These are phyloP conservation scores for Ectropis crepuscularia DNA, from an alignment of 2,888 invertebrate genomes.

Conservation along the genomic window DNA sequence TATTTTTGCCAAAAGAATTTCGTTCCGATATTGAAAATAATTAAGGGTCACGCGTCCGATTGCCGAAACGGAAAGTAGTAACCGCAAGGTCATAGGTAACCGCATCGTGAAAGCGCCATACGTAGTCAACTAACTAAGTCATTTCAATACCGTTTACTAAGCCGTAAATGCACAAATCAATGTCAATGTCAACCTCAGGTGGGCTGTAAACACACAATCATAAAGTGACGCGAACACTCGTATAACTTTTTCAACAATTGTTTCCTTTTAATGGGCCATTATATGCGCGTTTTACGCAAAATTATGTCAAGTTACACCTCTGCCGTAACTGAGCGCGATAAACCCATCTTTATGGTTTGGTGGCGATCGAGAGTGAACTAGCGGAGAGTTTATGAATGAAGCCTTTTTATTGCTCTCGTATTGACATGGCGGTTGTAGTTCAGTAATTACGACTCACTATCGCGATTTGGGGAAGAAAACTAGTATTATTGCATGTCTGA, in stretches of 20 bases:
- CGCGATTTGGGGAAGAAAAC: constrained; percentile 78
- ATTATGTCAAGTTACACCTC: constrained; percentile 84
- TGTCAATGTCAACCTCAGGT: constrained; percentile 84
- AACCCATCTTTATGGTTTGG: constrained; percentile 82
- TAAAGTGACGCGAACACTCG: constrained; percentile 82
- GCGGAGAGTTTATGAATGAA: constrained; percentile 76
- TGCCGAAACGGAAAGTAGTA: constrained; percentile 13
- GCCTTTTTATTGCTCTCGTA: constrained; percentile 80
- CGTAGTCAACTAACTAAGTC: constrained; percentile 53
- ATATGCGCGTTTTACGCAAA: constrained; percentile 83
- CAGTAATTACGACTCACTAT: constrained; percentile 77
- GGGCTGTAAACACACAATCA: constrained; percentile 82
- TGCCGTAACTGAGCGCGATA: constrained; percentile 79
- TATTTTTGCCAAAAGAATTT: constrained; percentile 35
- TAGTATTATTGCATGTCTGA: constrained; percentile 77
- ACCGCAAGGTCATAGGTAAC: constrained; percentile 22
- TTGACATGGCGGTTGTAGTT: constrained; percentile 75
- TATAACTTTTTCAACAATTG: constrained; percentile 85
- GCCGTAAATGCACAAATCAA: constrained; percentile 82
- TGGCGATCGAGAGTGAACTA: constrained; percentile 79
- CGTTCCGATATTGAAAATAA: constrained; percentile 36
- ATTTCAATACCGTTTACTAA: constrained; percentile 71
- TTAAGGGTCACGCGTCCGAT: constrained; percentile 24
- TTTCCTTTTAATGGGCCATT: constrained; percentile 84
- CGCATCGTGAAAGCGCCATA: constrained; percentile 42